phyloP scores from a whole-genome alignment of 2,888 invertebrate genomes.

The Troglohyphantes excavatus region DNA sequence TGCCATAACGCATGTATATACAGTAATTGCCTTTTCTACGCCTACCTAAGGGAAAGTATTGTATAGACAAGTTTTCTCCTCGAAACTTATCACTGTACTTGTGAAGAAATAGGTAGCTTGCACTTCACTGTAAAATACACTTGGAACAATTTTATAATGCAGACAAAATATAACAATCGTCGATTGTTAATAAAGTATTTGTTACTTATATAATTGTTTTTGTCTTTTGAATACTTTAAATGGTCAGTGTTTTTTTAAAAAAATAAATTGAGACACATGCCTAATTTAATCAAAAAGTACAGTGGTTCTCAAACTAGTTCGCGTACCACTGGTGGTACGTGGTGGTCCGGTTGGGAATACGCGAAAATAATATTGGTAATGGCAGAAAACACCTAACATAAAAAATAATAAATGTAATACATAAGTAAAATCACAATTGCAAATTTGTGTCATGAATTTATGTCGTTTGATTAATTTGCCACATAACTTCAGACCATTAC shows the following conservation, averaged over 20 bases:
- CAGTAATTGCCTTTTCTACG: background rate
- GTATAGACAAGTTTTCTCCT: slow-evolving; percentile 19
- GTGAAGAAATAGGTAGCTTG: slow-evolving; percentile 6
- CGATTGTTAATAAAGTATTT: slow-evolving; percentile 65
- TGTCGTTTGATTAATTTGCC: too few species aligned
- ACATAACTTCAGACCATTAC: too few species aligned
- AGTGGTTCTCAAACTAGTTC: too few species aligned
- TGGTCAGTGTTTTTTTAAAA: background rate
- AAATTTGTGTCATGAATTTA: too few species aligned
- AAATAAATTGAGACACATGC: too few species aligned
- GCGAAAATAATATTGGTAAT: too few species aligned
- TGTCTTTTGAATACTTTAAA: background rate
- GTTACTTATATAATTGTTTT: slow-evolving; percentile 50
- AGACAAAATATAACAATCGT: slow-evolving; percentile 8
- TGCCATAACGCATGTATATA: slow-evolving; percentile 35
- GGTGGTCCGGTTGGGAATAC: too few species aligned
- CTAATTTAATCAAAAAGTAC: too few species aligned
- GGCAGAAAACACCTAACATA: too few species aligned
- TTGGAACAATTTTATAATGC: slow-evolving; percentile 57
- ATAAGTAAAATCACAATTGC: too few species aligned
- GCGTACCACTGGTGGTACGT: too few species aligned
- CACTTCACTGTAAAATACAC: slow-evolving; percentile 55
- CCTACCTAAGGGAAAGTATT: slow-evolving; percentile 1
- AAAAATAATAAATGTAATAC: too few species aligned
- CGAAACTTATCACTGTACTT: slow-evolving; percentile 36